A percentile compares a stretch with the other conserved stretches of the same genome.
phyloP scores from a whole-genome alignment of 2,113 vertebrate genomes.

The Tringa solitaria region DNA sequence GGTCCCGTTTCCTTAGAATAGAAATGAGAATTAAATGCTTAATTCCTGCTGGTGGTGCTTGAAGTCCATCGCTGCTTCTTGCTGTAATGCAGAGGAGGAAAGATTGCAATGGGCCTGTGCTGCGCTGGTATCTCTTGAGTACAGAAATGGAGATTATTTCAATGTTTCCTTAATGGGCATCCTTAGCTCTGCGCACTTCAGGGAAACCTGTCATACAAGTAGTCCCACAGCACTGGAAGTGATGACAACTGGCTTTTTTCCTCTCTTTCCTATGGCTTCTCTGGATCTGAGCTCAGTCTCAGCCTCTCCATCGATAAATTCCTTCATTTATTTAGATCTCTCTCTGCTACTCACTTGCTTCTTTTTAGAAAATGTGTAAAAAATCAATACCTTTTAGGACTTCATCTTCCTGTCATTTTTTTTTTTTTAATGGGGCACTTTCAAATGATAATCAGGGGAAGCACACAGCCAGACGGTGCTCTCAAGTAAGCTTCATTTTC shows the following conservation, averaged over 20 bases:
- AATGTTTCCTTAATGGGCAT: neutral
- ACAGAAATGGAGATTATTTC: neutral
- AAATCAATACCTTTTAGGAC: neutral
- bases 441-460: neutral
- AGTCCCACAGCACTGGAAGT: neutral
- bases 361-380: neutral
- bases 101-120: neutral
- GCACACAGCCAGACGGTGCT: neutral
- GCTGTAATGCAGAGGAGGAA: neutral
- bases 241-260: neutral
- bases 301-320: neutral
- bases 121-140: neutral
- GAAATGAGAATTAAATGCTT: slow-evolving; percentile 7
- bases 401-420: neutral
- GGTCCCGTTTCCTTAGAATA: neutral
- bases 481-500: neutral
- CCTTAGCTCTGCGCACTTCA: neutral
- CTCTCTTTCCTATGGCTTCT: neutral
- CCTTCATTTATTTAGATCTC: neutral
- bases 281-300: neutral
- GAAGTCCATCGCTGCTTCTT: neutral
- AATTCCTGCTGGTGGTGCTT: neutral
- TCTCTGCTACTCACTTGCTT: neutral
- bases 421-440: neutral
- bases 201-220: neutral